Base-by-base conservation (phyloP, 2,888 invertebrate genomes). In the Epistrophe grossulariae region DNA sequence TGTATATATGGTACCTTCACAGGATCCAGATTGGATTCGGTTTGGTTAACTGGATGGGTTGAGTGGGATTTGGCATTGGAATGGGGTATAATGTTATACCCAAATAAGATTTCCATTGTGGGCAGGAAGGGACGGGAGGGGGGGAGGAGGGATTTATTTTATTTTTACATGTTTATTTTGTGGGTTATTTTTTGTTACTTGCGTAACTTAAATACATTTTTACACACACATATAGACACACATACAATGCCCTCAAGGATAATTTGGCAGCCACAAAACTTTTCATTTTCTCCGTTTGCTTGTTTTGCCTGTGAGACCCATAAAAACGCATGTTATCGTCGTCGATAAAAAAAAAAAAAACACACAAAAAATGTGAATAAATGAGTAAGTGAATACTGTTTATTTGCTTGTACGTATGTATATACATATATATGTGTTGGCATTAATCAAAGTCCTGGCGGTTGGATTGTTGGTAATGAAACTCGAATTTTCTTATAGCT, bases 211-310 rank as follows among this genome's bases (percentile, higher is more conserved):
- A 38, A 62, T 62, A 62, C 15, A 60, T 60, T 17, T 38, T 11
- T 38, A 24, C 24, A 24, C 24, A 24, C 3, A 24, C 24, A 24
- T 3, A 24, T 24, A 24, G 3, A 40, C 28, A 24, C 3, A 40
- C 17, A 6, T 13, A 68, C 19, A 50, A 81, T 88, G 78, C 80
- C 79, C 84, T 73, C 31, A 79, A 80, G 89, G 85, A 76, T 85
- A 81, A 89, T 88, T 89, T 88, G 78, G 83, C 72, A 77, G 74
- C 59, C 83, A 74, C 87, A 85, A 85, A 81, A 78, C 73, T 85
- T 85, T 85, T 85, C 78, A 85, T 85, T 85, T 82, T 74, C 81
- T 78, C 55, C 62, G 40, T 73, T 57, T 64, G 60, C 70, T 43
- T 60, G 84, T 74, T 73, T 74, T 62, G 70, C 74, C 70, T 57